Evolutionary conservation across 2,797 vertebrate genomes (phyloP).

Genomic region (Brachyrhaphis roseni): DNA sequence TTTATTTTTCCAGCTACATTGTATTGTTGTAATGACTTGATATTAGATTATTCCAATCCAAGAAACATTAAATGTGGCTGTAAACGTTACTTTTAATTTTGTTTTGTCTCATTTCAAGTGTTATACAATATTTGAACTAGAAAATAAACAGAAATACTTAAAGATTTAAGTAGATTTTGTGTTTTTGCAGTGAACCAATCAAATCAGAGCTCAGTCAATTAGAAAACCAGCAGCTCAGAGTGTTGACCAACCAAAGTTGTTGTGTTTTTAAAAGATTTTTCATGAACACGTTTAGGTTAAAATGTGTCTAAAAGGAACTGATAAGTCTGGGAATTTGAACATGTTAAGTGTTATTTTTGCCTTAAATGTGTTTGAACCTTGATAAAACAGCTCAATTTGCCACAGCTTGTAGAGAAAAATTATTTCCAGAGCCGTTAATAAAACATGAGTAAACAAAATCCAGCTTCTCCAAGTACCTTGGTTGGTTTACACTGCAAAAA

Average conservation of each 20-base stretch:
- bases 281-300: neutral
- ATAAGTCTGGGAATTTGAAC: neutral
- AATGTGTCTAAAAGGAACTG: neutral
- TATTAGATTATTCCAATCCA: neutral
- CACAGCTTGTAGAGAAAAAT: neutral
- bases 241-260: too few relatives aligned
- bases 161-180: too few relatives aligned
- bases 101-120: too few relatives aligned
- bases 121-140: too few relatives aligned
- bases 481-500: too few relatives aligned
- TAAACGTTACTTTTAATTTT: too few relatives aligned
- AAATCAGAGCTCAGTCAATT: too few relatives aligned
- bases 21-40: neutral
- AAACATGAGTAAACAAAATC: neutral
- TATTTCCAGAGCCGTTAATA: neutral
- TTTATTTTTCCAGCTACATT: neutral
- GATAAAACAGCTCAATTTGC: neutral
- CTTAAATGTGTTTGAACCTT: neutral
- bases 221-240: too few relatives aligned
- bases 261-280: too few relatives aligned
- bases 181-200: too few relatives aligned
- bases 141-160: too few relatives aligned
- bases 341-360: neutral
- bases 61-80: neutral
- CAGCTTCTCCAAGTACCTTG: neutral